Conservation (phyloP, 2,888 invertebrate species). For the Aspidiotus rigidus region DNA sequence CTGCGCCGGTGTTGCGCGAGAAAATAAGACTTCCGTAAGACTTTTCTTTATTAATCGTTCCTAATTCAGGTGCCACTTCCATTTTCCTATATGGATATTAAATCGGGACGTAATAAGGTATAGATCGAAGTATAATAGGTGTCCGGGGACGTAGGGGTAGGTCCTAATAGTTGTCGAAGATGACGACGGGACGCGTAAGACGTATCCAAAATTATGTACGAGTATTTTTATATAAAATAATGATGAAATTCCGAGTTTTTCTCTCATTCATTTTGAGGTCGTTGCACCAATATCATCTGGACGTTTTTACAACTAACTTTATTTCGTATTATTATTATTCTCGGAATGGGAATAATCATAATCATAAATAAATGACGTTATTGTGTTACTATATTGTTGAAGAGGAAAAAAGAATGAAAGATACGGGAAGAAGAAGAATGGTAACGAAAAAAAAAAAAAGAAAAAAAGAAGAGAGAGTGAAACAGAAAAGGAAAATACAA, state of each 20-base stretch:
- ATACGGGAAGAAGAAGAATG: no score
- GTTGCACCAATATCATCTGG: constrained; percentile 27
- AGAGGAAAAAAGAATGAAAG: constrained; percentile 1
- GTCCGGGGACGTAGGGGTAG: no score
- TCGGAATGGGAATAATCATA: constrained; percentile 21
- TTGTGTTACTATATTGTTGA: constrained; percentile 33
- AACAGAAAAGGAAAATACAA: constrained; percentile 12
- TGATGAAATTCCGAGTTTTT: background rate
- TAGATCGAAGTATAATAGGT: no score
- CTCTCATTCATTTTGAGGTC: constrained; percentile 19
- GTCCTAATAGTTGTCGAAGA: no score
- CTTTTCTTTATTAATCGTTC: background rate
- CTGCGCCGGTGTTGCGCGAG: no score
- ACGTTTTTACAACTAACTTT: constrained; percentile 13
- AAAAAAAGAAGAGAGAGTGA: no score
- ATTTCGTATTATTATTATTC: background rate
- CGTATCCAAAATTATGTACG: no score
- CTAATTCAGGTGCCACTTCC: background rate
- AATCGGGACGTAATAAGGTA: no score
- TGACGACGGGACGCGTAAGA: no score
- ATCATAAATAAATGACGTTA: constrained; percentile 33
- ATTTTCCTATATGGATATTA: background rate
- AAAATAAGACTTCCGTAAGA: no score
- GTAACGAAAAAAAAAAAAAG: no score
- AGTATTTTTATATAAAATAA: no score